A percentile compares a stretch with the other conserved stretches of the same genome.
Evolutionary conservation across 2,888 invertebrate genomes (phyloP).

Genomic region (Spisula subtruncata): DNA sequence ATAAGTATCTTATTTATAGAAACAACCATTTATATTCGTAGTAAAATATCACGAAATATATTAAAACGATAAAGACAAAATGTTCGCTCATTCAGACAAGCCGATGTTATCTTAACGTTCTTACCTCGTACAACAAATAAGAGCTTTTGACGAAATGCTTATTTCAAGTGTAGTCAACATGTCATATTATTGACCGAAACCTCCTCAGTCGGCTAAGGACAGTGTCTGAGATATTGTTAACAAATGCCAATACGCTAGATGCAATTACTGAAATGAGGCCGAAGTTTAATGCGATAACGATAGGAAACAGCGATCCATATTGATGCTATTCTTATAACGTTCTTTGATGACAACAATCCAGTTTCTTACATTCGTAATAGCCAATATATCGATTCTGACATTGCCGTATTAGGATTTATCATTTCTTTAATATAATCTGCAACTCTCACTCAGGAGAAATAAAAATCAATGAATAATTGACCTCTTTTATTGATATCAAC

Average conservation of each 20-base stretch:
- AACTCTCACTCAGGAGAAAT: conserved; percentile 1
- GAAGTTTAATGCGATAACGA: background rate
- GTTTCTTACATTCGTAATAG: background rate
- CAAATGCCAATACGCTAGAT: background rate
- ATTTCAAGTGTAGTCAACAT: background rate
- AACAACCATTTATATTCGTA: too few relatives aligned
- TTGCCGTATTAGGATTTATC: conserved; percentile 10
- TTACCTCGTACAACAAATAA: background rate
- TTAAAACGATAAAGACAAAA: too few relatives aligned
- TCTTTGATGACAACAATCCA: background rate
- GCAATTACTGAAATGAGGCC: background rate
- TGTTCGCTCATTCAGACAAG: too few relatives aligned
- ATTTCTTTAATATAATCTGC: conserved; percentile 15
- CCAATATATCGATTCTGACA: conserved; percentile 3
- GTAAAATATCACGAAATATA: too few relatives aligned
- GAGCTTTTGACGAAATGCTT: background rate
- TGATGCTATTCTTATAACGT: background rate
- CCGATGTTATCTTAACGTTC: too few relatives aligned
- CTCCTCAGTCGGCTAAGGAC: background rate
- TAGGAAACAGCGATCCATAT: background rate
- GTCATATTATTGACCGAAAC: background rate
- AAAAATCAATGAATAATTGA: conserved; percentile 7
- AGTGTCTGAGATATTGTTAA: background rate
- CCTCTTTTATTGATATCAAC: background rate
- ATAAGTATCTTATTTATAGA: too few relatives aligned